These are phyloP conservation scores for Oligia fasciuncula DNA, from an alignment of 2,888 invertebrate species.

Conservation along the genomic window DNA sequence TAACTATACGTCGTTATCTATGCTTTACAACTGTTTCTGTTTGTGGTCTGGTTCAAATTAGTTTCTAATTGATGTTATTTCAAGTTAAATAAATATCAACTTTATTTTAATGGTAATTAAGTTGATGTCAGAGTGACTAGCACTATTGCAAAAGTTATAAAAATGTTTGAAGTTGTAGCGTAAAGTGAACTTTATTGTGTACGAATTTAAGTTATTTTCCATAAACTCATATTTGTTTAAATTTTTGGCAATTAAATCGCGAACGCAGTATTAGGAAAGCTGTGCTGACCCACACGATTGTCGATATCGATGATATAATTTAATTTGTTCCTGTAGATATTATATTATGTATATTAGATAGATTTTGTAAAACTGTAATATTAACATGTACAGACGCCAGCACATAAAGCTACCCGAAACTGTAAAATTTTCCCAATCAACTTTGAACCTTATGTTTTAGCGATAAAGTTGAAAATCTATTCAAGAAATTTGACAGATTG, in stretches of 20 bases:
- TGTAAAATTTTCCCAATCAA: too few species aligned
- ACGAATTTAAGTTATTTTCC: not conserved
- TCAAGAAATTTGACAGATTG: too few species aligned
- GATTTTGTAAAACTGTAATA: not conserved
- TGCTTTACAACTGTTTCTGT: not conserved
- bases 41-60: not conserved
- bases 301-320: not conserved
- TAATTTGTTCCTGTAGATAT: too few species aligned
- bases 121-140: not conserved
- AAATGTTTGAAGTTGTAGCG: not conserved
- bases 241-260: not conserved
- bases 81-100: not conserved
- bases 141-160: not conserved
- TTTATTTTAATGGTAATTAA: not conserved
- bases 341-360: too few species aligned
- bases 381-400: not conserved
- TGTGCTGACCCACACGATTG: not conserved
- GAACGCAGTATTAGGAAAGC: not conserved
- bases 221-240: not conserved
- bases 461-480: too few species aligned
- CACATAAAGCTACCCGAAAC: too few species aligned
- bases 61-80: not conserved
- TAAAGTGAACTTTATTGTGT: not conserved
- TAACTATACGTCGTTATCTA: not conserved
- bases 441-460: too few species aligned